Evolutionary conservation across 2,888 invertebrate species (phyloP).

Genomic region (Leptura quadrifasciata): DNA sequence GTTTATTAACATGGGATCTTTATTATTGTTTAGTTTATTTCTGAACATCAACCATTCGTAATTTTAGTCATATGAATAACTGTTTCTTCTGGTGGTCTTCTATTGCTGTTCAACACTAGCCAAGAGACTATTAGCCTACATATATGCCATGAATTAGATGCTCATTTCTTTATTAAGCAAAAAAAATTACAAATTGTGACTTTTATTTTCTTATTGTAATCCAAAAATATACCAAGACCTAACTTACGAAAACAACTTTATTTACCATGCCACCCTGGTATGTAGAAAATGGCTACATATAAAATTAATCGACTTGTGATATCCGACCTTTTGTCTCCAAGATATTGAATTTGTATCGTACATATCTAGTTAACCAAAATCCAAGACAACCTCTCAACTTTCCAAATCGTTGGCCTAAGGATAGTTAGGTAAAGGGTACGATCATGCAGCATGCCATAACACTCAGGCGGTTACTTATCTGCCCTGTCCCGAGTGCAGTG

Average conservation of each 20-base stretch:
- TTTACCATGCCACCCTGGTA: neutral
- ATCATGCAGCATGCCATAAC: constrained; percentile 68
- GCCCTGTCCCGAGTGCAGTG: constrained; percentile 66
- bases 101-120: neutral
- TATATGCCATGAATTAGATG: neutral
- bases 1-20: no score
- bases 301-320: neutral
- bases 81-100: neutral
- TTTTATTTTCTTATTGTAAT: neutral
- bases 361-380: constrained; percentile 6
- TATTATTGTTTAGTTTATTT: neutral
- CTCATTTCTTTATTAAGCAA: neutral
- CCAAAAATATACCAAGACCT: neutral
- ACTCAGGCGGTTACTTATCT: constrained; percentile 70
- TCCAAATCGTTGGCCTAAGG: constrained; percentile 36
- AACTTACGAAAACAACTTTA: neutral
- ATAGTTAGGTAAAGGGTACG: constrained; percentile 41
- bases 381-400: constrained; percentile 20
- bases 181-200: neutral
- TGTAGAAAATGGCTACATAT: neutral
- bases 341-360: neutral
- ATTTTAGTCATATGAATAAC: neutral
- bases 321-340: neutral
- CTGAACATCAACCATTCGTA: neutral
- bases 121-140: neutral